Evolutionary conservation across 2,113 vertebrate genomes (phyloP).

Genomic region (Triplophysa rosa): DNA sequence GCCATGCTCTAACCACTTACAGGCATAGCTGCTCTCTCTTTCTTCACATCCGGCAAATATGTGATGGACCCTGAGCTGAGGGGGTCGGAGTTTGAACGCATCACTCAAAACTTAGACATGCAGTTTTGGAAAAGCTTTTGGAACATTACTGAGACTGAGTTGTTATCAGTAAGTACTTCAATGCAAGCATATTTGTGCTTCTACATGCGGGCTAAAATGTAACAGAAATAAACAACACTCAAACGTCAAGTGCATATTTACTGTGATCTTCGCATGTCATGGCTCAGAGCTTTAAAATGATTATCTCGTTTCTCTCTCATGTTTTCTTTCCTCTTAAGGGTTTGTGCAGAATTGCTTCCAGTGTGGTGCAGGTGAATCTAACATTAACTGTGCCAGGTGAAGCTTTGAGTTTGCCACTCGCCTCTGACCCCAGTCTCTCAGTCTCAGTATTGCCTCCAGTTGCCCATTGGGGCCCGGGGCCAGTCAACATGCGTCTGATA

Average conservation of each 20-base stretch:
- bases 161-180: conserved; percentile 75
- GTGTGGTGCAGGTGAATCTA: conserved; percentile 79
- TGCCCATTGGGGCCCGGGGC: conserved; percentile 84
- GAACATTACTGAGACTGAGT: conserved; percentile 87
- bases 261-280: no score
- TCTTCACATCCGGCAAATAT: conserved; percentile 86
- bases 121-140: conserved; percentile 93
- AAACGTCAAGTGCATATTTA: no score
- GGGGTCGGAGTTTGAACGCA: conserved; percentile 84
- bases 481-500: conserved; percentile 81
- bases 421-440: conserved; percentile 72
- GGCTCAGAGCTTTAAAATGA: neutral
- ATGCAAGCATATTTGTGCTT: neutral
- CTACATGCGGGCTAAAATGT: neutral
- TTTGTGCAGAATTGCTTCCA: conserved; percentile 78
- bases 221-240: neutral
- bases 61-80: conserved; percentile 86
- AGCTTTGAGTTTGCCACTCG: conserved; percentile 77
- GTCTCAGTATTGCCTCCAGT: conserved; percentile 79
- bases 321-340: conserved; percentile 66
- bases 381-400: conserved; percentile 78
- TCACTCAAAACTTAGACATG: conserved; percentile 87
- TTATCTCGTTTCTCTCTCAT: neutral
- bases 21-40: conserved; percentile 85
- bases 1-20: neutral